Conservation (phyloP, 2,113 vertebrate genomes). For the Ctenomys sociabilis region DNA sequence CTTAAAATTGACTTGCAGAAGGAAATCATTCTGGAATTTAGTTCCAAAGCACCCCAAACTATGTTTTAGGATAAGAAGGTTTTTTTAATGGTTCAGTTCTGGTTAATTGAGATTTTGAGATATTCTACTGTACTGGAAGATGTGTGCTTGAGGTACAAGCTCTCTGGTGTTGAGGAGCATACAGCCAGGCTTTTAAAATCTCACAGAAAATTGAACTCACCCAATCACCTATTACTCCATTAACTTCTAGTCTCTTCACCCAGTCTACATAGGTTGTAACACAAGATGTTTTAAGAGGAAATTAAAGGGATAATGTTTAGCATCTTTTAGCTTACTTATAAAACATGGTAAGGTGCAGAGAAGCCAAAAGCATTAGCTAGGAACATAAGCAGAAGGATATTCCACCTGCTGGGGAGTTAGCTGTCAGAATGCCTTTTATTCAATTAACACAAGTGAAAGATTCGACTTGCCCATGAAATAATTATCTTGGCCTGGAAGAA, state of each 20-base stretch:
- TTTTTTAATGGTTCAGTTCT: constrained; percentile 50
- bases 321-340: background rate
- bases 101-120: constrained; percentile 41
- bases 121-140: background rate
- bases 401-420: background rate
- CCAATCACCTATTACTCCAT: background rate
- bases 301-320: background rate
- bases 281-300: constrained; percentile 36
- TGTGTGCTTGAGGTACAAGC: background rate
- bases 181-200: background rate
- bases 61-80: background rate
- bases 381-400: background rate
- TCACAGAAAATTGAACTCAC: constrained; percentile 44
- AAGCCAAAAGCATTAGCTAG: constrained; percentile 48
- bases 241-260: background rate
- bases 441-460: background rate
- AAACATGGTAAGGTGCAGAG: background rate
- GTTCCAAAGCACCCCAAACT: background rate
- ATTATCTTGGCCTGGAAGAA: background rate
- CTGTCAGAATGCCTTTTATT: background rate
- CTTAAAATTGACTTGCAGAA: constrained; percentile 26
- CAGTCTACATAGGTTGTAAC: constrained; percentile 13
- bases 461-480: background rate
- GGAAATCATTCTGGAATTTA: constrained; percentile 8
- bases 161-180: background rate